phyloP scores from a whole-genome alignment of 2,113 vertebrate genomes.

The Carassius carassius region DNA sequence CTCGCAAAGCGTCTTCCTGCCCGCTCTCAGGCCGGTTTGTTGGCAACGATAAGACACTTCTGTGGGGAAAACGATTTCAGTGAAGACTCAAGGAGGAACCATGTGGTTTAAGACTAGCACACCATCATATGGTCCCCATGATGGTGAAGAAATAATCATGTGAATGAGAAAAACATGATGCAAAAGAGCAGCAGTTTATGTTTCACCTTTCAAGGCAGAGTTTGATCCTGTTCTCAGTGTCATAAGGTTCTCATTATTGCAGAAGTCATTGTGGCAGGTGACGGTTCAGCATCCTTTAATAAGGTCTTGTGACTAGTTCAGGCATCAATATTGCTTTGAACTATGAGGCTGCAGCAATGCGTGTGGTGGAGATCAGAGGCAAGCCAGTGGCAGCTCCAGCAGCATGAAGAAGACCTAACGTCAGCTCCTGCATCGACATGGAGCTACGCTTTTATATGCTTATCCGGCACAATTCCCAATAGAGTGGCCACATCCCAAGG shows the following conservation, averaged over 20 bases:
- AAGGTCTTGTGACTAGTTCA: slow-evolving; percentile 29
- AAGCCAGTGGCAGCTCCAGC: slow-evolving; percentile 42
- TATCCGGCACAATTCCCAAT: slow-evolving; percentile 36
- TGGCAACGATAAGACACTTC: slow-evolving; percentile 30
- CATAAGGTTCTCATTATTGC: slow-evolving; percentile 38
- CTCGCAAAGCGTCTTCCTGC: slow-evolving; percentile 9
- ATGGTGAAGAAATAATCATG: slow-evolving; percentile 3
- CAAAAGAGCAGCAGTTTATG: slow-evolving; percentile 24
- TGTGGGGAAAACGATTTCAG: slow-evolving; percentile 17
- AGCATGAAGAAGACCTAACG: slow-evolving; percentile 37
- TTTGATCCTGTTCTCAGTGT: slow-evolving; percentile 16
- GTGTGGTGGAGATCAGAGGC: slow-evolving; percentile 32
- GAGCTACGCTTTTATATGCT: slow-evolving; percentile 48
- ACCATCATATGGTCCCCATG: background rate
- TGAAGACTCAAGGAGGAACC: background rate
- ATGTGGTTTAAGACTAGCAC: background rate
- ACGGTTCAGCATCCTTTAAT: slow-evolving; percentile 37
- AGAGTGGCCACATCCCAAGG: slow-evolving; percentile 39
- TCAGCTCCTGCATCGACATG: slow-evolving; percentile 41
- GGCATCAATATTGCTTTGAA: slow-evolving; percentile 50
- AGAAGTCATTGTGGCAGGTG: slow-evolving; percentile 38
- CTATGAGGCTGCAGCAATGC: slow-evolving; percentile 21
- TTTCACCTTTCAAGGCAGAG: slow-evolving; percentile 26
- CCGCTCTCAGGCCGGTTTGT: background rate
- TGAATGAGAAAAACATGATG: slow-evolving; percentile 3